These are phyloP conservation scores for Cryptoprocta ferox DNA, from an alignment of 2,797 vertebrate genomes.

Conservation along the genomic window DNA sequence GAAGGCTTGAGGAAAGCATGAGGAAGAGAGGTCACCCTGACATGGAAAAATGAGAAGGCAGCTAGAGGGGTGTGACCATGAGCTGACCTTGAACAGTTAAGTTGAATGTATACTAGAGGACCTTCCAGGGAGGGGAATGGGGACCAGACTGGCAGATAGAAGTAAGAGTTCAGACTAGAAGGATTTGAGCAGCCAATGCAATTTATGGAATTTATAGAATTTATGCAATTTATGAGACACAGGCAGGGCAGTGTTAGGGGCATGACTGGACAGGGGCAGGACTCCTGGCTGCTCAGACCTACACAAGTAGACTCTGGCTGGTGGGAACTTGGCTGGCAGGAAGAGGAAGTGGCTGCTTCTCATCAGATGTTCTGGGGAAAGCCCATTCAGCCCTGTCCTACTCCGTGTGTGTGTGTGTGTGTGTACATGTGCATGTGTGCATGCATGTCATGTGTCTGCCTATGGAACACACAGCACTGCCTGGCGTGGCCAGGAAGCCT, in stretches of 20 bases:
- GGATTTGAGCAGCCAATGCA: rapidly evolving
- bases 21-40: neutral
- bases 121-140: neutral
- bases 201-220: too few relatives aligned
- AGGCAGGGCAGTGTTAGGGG: too few relatives aligned
- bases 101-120: neutral
- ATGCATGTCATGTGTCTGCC: neutral
- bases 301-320: neutral
- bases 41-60: rapidly evolving
- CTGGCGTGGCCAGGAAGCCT: constrained; percentile 1
- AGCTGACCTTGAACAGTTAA: neutral
- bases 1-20: neutral
- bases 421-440: neutral
- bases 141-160: neutral
- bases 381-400: neutral
- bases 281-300: neutral
- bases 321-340: neutral
- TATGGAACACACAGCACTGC: neutral
- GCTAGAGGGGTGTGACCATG: rapidly evolving
- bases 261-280: neutral
- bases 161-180: neutral
- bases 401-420: neutral
- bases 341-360: neutral
- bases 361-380: neutral
- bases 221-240: neutral